These are phyloP conservation scores for Torymus auratus DNA, from an alignment of 2,888 invertebrate species.

Conservation along the genomic window DNA sequence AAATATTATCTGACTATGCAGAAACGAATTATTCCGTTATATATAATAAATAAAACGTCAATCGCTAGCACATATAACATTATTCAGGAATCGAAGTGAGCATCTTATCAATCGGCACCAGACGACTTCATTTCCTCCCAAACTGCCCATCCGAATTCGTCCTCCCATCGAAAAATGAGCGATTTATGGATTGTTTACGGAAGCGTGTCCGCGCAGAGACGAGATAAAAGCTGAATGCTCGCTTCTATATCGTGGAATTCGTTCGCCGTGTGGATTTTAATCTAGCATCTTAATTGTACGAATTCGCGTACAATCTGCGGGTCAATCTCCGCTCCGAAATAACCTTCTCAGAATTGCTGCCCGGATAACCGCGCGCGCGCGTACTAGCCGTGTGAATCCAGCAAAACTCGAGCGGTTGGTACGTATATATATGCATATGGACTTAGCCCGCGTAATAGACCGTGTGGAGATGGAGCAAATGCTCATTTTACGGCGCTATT, in stretches of 20 bases:
- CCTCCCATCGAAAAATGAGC: neutral
- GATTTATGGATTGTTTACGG: conserved; percentile 19
- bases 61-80: too few species aligned
- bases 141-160: too few species aligned
- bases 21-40: too few species aligned
- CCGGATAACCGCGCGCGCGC: conserved; percentile 24
- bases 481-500: conserved; percentile 26
- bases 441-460: conserved; percentile 17
- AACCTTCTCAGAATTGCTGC: conserved; percentile 59
- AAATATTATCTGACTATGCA: too few species aligned
- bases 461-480: conserved; percentile 12
- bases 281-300: conserved; percentile 58
- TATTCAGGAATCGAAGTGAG: too few species aligned
- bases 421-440: neutral
- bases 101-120: neutral
- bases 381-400: too few species aligned
- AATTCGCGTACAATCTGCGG: conserved; percentile 46
- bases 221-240: conserved; percentile 15
- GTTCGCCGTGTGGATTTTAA: conserved; percentile 49
- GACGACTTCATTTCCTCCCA: too few species aligned
- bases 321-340: conserved; percentile 68
- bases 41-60: too few species aligned
- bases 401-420: neutral
- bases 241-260: conserved; percentile 15
- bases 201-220: neutral